Evolutionary conservation across 1,140 invertebrate species (phyloP), one percentile per base, ranked within the genome.

Genomic region (Drosophila serrata): DNA sequence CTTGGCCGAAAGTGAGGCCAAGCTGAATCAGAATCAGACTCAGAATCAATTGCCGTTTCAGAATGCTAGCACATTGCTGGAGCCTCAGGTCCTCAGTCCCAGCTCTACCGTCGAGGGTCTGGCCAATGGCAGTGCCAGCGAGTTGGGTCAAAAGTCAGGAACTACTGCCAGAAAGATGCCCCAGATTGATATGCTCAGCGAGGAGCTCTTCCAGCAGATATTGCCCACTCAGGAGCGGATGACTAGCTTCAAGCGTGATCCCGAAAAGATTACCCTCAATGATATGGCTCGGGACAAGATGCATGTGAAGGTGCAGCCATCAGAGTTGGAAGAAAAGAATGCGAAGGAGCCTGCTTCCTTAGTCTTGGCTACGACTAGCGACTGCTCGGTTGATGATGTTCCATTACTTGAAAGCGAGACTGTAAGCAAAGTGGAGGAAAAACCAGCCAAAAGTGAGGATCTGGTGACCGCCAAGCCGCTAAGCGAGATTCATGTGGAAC

Each of bases 221-320:
- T 46, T 92, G 33, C 73, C 81, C 22, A 27, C 51, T 0, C 72
- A 81, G 43, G 79, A 91, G 53, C 73, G 91, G 3, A 74, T 82
- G 61, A n/a, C 55, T 15, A 92, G 72, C 48, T 92, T 92, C 37
- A 92, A 91, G 49, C 70, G 78, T 84, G 90, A 93, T 67, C 84
- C 94, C 24, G 95, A 95, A 67, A 96, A 96, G 92, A 92, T 96
- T 48, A 95, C 96, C 42, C 95, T 97, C 93, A 97, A 97, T 87
- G 91, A 91, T 42, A 48, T 92, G 64, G 91, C 67, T 0, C 75
- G 82, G 15, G 86, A 91, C 35, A 81, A 77, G 57, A 81, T 75
- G 43, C 51, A 79, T 0, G 73, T 70, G 17, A 68, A 67, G 37
- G 5, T 49, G 27, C n/a, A n/a, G n/a, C 56, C 46, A 0, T n/a